Evolutionary conservation across 2,888 invertebrate genomes (phyloP).

Genomic region (Hylaea fasciaria): DNA sequence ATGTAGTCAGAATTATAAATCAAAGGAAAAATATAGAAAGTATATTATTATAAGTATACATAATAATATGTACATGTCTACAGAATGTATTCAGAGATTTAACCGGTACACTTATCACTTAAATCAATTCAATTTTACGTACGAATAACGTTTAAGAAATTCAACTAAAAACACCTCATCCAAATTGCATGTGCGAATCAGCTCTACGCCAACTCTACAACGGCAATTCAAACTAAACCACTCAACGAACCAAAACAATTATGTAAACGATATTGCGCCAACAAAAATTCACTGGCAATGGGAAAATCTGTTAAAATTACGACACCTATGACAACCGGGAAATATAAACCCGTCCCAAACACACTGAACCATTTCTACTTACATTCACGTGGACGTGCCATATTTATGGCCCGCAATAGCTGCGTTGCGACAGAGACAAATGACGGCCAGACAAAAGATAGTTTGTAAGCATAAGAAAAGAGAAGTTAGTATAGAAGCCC

Average conservation of each 20-base stretch:
- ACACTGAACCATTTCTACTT: conserved; percentile 56
- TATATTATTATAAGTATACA: too few relatives aligned
- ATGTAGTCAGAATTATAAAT: too few relatives aligned
- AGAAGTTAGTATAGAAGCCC: conserved; percentile 5
- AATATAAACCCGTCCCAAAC: conserved; percentile 48
- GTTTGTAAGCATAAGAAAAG: conserved; percentile 47
- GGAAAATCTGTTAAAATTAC: conserved; percentile 35
- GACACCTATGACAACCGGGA: conserved; percentile 45
- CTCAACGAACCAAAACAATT: not conserved
- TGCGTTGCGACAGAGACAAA: conserved; percentile 65
- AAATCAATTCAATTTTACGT: too few relatives aligned
- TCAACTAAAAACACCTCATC: too few relatives aligned
- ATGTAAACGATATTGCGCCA: conserved; percentile 6
- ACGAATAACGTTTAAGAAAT: too few relatives aligned
- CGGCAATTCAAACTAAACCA: not conserved
- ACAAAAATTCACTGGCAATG: not conserved
- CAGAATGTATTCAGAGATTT: too few relatives aligned
- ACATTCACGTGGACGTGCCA: conserved; percentile 54
- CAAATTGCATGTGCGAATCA: not conserved
- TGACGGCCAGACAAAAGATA: conserved; percentile 65
- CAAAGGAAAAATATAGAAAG: too few relatives aligned
- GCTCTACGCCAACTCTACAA: not conserved
- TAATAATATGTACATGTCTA: too few relatives aligned
- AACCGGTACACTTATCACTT: too few relatives aligned
- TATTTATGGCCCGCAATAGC: conserved; percentile 70